Conservation (phyloP, 1,140 invertebrate species). For the Nasonia vitripennis region DNA sequence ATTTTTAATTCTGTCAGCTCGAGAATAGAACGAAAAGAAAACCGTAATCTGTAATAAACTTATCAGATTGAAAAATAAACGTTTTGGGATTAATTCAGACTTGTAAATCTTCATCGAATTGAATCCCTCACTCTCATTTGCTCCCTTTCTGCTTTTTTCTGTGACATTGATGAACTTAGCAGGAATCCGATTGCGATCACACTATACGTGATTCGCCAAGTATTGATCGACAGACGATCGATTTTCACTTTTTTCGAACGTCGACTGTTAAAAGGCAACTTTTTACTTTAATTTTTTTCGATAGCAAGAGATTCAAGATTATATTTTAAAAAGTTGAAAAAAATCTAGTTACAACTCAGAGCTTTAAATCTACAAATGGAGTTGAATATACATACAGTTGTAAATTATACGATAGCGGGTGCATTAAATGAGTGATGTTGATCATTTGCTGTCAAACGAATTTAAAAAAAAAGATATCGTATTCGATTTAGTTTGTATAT, state of each 20-base stretch:
- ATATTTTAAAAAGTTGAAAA: slow-evolving; percentile 59
- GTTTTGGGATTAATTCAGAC: slow-evolving; percentile 26
- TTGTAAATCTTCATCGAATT: slow-evolving; percentile 39
- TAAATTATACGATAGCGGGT: slow-evolving; percentile 48
- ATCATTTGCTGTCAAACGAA: slow-evolving; percentile 52
- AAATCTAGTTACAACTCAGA: slow-evolving; percentile 55
- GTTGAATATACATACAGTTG: slow-evolving; percentile 60
- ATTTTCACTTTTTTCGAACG: slow-evolving; percentile 32
- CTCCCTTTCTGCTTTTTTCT: slow-evolving; percentile 59
- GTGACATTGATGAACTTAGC: slow-evolving; percentile 55
- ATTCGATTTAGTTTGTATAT: slow-evolving; percentile 68
- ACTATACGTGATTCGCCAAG: slow-evolving; percentile 18
- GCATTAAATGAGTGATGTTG: slow-evolving; percentile 42
- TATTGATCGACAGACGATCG: slow-evolving; percentile 24
- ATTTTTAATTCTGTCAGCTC: slow-evolving; percentile 48
- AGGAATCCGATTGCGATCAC: background rate
- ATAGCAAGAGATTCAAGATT: slow-evolving; percentile 59
- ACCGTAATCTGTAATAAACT: slow-evolving; percentile 38
- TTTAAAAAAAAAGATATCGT: slow-evolving; percentile 53
- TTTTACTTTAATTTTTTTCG: slow-evolving; percentile 39
- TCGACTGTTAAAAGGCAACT: slow-evolving; percentile 37
- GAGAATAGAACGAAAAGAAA: slow-evolving; percentile 20
- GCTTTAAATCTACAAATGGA: slow-evolving; percentile 59
- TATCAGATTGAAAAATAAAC: slow-evolving; percentile 47
- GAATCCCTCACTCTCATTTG: slow-evolving; percentile 41